Percentiles rank a stretch among this genome's conserved stretches.
Conservation (phyloP, 2,888 invertebrate species). For the Hypselothyrea guttata region DNA sequence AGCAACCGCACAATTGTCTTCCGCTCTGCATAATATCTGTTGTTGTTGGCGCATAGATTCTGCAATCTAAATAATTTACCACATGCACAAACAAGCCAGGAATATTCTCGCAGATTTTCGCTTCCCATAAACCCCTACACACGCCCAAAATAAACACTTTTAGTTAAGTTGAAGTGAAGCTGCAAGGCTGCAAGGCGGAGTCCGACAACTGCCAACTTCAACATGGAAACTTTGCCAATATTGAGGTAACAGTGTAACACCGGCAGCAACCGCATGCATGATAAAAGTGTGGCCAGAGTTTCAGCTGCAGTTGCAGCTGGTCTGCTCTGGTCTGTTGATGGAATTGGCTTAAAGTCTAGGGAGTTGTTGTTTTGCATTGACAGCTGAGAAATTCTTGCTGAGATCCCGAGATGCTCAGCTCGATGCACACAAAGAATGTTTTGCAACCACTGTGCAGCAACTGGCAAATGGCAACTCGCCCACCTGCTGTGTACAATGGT, state of each 20-base stretch:
- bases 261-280: constrained; percentile 62
- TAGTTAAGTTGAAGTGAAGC: constrained; percentile 21
- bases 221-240: constrained; percentile 68
- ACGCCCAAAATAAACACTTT: constrained; percentile 60
- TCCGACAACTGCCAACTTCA: constrained; percentile 31
- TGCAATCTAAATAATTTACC: constrained; percentile 73
- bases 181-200: too few relatives aligned
- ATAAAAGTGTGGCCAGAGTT: constrained; percentile 62
- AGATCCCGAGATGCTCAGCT: constrained; percentile 41
- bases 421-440: constrained; percentile 50
- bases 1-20: background rate
- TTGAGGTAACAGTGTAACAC: constrained; percentile 55
- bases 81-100: constrained; percentile 49
- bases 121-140: background rate
- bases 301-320: constrained; percentile 16
- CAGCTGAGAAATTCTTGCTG: constrained; percentile 53
- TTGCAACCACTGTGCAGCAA: constrained; percentile 19
- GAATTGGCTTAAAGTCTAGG: constrained; percentile 48
- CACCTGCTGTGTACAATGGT: constrained; percentile 54
- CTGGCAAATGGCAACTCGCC: constrained; percentile 10
- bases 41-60: constrained; percentile 31
- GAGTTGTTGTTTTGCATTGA: constrained; percentile 55
- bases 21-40: constrained; percentile 9
- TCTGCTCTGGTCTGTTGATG: constrained; percentile 13
- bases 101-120: constrained; percentile 6